A percentile compares a stretch with the other conserved stretches of the same genome.
Conservation (phyloP, 2,113 vertebrate species). For the Corythoichthys intestinalis region DNA sequence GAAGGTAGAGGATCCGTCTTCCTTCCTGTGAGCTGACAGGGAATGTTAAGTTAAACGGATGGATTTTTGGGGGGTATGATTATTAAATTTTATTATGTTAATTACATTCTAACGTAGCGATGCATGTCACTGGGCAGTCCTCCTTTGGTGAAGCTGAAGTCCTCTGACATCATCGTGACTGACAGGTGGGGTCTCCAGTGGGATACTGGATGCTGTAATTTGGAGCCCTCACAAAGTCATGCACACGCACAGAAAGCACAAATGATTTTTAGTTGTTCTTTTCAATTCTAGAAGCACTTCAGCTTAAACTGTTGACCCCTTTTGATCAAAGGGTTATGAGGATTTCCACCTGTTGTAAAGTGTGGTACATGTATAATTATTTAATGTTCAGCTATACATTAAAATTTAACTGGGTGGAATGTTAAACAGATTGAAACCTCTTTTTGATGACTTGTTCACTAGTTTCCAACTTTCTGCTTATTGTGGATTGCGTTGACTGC, state of each 20-base stretch:
- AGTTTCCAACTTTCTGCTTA: too few relatives aligned
- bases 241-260: neutral
- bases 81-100: conserved; percentile 6
- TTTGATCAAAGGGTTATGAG: too few relatives aligned
- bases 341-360: too few relatives aligned
- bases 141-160: conserved; percentile 87
- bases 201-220: conserved; percentile 77
- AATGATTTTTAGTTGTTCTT: neutral
- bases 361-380: too few relatives aligned
- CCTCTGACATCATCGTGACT: conserved; percentile 89
- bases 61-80: too few relatives aligned
- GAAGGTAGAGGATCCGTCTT: conserved; percentile 87
- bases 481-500: too few relatives aligned
- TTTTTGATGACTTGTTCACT: too few relatives aligned
- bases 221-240: conserved; percentile 44
- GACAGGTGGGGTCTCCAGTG: conserved; percentile 89
- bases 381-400: too few relatives aligned
- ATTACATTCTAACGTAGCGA: conserved; percentile 91
- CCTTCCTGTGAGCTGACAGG: conserved; percentile 83
- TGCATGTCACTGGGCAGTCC: conserved; percentile 90
- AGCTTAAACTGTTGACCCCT: too few relatives aligned
- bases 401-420: too few relatives aligned
- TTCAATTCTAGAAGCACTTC: neutral
- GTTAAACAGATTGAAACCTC: too few relatives aligned
- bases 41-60: neutral